Conservation (phyloP, 1,140 invertebrate genomes). For the Heterodera carotae region DNA sequence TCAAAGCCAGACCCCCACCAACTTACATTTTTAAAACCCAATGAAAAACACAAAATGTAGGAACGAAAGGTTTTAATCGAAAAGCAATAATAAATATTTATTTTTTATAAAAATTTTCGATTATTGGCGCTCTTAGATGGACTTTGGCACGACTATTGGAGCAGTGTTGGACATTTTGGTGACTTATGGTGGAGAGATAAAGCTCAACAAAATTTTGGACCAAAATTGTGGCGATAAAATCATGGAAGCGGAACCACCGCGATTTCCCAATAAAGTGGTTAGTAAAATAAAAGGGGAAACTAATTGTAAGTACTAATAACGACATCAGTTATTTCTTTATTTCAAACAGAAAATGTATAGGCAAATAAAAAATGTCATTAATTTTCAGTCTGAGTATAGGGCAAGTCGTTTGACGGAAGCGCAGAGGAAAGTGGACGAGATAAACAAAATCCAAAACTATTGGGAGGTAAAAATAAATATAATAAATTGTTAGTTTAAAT, state of each 20-base stretch:
- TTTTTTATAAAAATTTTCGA: no score
- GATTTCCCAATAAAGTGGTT: neutral
- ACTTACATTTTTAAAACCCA: no score
- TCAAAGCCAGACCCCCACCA: no score
- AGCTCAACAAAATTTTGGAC: neutral
- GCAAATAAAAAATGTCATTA: neutral
- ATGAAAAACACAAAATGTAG: no score
- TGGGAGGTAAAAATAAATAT: neutral
- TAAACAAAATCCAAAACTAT: neutral
- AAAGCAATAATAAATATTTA: no score
- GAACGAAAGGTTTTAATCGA: no score
- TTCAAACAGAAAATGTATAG: no score
- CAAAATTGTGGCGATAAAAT: neutral
- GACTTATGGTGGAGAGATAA: neutral
- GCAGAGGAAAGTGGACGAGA: neutral
- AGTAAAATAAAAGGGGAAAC: no score
- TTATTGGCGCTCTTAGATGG: no score
- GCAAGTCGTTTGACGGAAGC: neutral
- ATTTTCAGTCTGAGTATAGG: neutral
- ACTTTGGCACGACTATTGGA: neutral
- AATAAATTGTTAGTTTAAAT: neutral
- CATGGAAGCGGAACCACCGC: neutral
- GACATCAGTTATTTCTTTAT: no score
- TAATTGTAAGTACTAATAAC: no score
- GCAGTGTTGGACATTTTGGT: neutral